Conservation (phyloP, 1,140 invertebrate species). For the Chrysomallon squamiferum region DNA sequence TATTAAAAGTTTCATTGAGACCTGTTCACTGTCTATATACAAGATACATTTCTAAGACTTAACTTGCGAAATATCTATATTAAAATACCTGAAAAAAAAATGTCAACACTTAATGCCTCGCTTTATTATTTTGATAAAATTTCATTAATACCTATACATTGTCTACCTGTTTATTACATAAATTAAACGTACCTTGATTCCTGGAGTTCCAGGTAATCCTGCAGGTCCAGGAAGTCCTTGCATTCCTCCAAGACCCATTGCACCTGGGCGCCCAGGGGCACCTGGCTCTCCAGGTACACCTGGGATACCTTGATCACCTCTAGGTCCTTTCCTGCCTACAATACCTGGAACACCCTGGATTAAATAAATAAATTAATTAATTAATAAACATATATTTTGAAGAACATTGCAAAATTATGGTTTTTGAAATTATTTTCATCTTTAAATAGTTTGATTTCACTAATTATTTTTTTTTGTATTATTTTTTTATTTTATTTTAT, state of each 20-base stretch:
- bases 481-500: too few relatives aligned
- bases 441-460: background rate
- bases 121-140: too few relatives aligned
- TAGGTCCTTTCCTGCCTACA: constrained; percentile 37
- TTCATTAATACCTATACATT: too few relatives aligned
- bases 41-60: too few relatives aligned
- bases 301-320: constrained; percentile 47
- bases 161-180: too few relatives aligned
- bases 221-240: constrained; percentile 38
- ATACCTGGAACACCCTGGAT: constrained; percentile 39
- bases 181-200: constrained; percentile 43
- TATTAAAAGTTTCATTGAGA: too few relatives aligned
- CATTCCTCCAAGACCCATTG: constrained; percentile 41
- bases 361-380: background rate
- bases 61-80: too few relatives aligned
- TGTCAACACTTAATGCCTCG: too few relatives aligned
- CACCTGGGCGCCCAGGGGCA: constrained; percentile 38
- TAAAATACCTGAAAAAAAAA: too few relatives aligned
- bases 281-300: constrained; percentile 62
- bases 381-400: background rate
- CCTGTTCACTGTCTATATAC: too few relatives aligned
- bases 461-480: too few relatives aligned
- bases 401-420: background rate
- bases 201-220: constrained; percentile 39
- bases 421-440: background rate